Percentiles rank a stretch among this genome's conserved stretches.
These are phyloP conservation scores for Arremon brunneinucha DNA, from an alignment of 2,797 vertebrate species.

Conservation along the genomic window DNA sequence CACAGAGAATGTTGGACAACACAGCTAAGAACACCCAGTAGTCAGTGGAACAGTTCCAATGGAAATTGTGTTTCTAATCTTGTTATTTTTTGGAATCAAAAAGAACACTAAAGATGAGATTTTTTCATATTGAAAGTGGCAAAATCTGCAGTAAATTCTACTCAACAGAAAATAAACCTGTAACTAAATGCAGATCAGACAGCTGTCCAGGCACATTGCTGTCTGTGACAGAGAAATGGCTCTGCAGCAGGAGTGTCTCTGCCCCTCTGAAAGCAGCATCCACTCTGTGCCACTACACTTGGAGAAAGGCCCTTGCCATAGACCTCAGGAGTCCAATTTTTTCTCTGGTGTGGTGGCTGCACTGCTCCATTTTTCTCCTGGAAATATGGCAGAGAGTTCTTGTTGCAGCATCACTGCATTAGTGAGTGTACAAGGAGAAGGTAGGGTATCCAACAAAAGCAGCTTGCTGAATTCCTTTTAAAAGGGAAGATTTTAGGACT, in stretches of 20 bases:
- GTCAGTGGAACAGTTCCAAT: not conserved
- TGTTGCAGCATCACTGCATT: not conserved
- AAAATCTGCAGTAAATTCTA: not conserved
- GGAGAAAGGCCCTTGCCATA: not conserved
- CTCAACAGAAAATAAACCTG: accelerated
- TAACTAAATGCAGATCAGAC: not conserved
- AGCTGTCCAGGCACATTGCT: not conserved
- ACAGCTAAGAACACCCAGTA: not conserved
- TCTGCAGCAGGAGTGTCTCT: not conserved
- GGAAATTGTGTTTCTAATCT: not conserved
- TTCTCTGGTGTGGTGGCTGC: not conserved
- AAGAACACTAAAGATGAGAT: not conserved
- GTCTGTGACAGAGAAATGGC: not conserved
- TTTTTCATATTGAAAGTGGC: not conserved
- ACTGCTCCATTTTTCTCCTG: not conserved
- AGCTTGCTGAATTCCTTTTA: not conserved
- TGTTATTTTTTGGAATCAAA: not conserved
- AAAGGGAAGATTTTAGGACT: not conserved
- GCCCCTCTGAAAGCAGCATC: not conserved
- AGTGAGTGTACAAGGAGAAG: not conserved
- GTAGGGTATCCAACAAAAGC: not conserved
- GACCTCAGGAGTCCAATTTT: not conserved
- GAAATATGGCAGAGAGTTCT: not conserved
- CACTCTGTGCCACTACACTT: accelerated
- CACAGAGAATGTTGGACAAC: not conserved